phyloP scores from a whole-genome alignment of 2,797 vertebrate genomes.

The Hydrolagus colliei region DNA sequence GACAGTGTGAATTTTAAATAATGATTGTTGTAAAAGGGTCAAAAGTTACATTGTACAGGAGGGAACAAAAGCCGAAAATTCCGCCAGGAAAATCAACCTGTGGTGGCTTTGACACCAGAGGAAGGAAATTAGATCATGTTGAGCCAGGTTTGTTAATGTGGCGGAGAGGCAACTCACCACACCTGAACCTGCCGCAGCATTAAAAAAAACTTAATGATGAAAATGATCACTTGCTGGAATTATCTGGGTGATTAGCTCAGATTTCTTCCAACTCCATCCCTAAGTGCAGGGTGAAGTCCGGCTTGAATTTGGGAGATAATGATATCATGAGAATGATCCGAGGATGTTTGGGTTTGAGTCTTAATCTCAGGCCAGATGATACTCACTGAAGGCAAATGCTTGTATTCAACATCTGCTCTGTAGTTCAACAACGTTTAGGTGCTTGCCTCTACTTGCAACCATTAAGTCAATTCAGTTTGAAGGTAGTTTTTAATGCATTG shows the following conservation, averaged over 20 bases:
- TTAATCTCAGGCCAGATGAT: slow-evolving; percentile 63
- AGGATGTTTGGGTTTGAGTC: slow-evolving; percentile 54
- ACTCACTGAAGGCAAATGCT: slow-evolving; percentile 50
- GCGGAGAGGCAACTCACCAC: not conserved
- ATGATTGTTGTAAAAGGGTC: no score
- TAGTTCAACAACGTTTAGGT: not conserved
- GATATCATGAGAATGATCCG: slow-evolving; percentile 58
- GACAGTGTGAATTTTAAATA: no score
- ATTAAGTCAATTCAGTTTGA: not conserved
- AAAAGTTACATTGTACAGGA: not conserved
- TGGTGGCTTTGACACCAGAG: not conserved
- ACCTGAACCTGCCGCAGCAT: slow-evolving; percentile 16
- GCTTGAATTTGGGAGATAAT: slow-evolving; percentile 57
- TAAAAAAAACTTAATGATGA: slow-evolving; percentile 38
- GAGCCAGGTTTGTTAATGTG: not conserved
- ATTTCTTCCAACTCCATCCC: slow-evolving; percentile 38
- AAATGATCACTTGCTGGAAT: slow-evolving; percentile 39
- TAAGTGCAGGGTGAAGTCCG: slow-evolving; percentile 42
- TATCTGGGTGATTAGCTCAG: slow-evolving; percentile 41
- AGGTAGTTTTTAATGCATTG: not conserved
- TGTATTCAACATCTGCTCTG: slow-evolving; percentile 41
- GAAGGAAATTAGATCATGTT: not conserved
- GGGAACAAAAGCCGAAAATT: not conserved
- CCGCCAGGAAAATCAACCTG: not conserved
- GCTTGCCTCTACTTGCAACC: not conserved